Evolutionary conservation across 2,113 vertebrate genomes (phyloP).

Genomic region (Centropus unirufus): DNA sequence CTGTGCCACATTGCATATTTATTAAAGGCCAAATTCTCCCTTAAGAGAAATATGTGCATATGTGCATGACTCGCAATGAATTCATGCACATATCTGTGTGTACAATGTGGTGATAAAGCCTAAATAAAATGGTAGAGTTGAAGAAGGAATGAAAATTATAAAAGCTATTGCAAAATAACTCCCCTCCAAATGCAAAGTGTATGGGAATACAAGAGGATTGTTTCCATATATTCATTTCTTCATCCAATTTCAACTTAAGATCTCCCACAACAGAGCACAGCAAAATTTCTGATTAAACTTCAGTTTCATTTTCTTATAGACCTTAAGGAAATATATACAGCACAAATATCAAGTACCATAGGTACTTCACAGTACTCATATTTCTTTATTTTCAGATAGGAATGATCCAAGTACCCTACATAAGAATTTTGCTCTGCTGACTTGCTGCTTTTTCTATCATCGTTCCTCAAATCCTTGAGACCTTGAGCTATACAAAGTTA

Average conservation of each 20-base stretch:
- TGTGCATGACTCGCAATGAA: neutral
- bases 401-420: neutral
- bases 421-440: neutral
- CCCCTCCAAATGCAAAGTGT: neutral
- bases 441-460: neutral
- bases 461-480: neutral
- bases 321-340: neutral
- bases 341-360: neutral
- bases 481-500: neutral
- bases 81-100: neutral
- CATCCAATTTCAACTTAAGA: neutral
- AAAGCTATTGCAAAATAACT: neutral
- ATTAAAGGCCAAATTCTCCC: neutral
- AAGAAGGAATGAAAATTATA: conserved; percentile 1
- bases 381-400: neutral
- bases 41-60: neutral
- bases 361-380: neutral
- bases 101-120: neutral
- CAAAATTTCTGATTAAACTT: conserved; percentile 12
- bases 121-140: conserved; percentile 13
- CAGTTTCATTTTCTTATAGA: neutral
- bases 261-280: neutral
- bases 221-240: neutral
- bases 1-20: neutral
- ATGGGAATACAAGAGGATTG: neutral